These are phyloP conservation scores for Rhagium mordax DNA, from an alignment of 2,888 invertebrate species.

Conservation along the genomic window DNA sequence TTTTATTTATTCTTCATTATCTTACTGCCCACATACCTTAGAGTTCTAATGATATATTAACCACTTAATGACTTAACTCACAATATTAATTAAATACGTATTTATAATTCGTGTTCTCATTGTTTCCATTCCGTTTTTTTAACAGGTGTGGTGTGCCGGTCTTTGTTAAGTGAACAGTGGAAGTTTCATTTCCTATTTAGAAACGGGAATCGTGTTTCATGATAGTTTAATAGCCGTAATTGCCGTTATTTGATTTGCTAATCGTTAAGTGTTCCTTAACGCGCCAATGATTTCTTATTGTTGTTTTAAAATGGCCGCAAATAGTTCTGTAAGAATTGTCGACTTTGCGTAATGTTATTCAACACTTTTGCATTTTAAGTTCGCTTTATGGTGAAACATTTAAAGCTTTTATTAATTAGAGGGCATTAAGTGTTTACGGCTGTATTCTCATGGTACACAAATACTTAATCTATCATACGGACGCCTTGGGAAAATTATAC, in stretches of 20 bases:
- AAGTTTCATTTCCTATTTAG: conserved; percentile 51
- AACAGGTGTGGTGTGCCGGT: conserved; percentile 40
- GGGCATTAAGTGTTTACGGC: not conserved
- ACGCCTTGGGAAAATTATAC: not conserved
- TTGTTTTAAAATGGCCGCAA: conserved; percentile 54
- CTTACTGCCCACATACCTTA: conserved; percentile 21
- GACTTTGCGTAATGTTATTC: conserved; percentile 19
- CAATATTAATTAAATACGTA: conserved; percentile 40
- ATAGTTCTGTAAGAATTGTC: conserved; percentile 13
- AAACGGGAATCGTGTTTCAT: conserved; percentile 54
- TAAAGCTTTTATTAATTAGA: conserved; percentile 5
- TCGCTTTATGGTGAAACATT: conserved; percentile 5
- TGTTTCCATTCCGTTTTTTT: conserved; percentile 38
- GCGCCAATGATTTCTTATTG: conserved; percentile 52
- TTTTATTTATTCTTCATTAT: conserved; percentile 23
- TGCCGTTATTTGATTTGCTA: conserved; percentile 60
- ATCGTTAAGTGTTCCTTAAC: conserved; percentile 57
- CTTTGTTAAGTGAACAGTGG: conserved; percentile 39
- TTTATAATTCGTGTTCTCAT: conserved; percentile 41
- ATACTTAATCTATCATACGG: not conserved
- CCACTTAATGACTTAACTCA: conserved; percentile 38
- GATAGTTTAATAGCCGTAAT: conserved; percentile 57
- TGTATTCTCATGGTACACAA: not conserved
- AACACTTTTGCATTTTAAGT: not conserved
- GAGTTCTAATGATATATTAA: conserved; percentile 36